Evolutionary conservation across 2,113 vertebrate species (phyloP), one percentile per base, ranked within the genome.

Genomic region (Hippoglossus stenolepis): DNA sequence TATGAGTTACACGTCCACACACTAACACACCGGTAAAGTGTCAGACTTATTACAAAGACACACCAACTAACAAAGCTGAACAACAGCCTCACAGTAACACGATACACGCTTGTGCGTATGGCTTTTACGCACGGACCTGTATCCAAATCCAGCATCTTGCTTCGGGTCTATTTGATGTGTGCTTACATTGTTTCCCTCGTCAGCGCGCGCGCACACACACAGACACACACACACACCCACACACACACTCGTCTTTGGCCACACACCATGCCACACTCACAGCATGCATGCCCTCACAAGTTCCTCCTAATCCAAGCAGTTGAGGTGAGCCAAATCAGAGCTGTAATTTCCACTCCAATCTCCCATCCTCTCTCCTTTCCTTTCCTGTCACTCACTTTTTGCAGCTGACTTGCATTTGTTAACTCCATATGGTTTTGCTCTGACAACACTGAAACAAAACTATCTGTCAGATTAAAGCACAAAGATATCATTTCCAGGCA

Each of bases 241-340:
- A 2, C 24, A 24, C 24, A 81, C 75, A 63, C 51, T 51, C 0
- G 49, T 51, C 71, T 64, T n/a, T 84, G 85, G 78, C 86, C 84
- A 87, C 89, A 87, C 87, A 88, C 84, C 77, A 71, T 65, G 81
- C 35, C 69, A 78, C 66, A 91, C 73, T 85, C 86, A 69, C 66
- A 84, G 83, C 90, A 77, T 90, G 82, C 89, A 72, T 90, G 93
- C 89, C 85, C 79, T 84, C 70, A 87, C 90, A 93, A 82, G 90
- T 89, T 87, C 66, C 72, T 74, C 66, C 68, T 83, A 70, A 74
- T 77, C 85, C 85, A 80, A 85, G 76, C 75, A 75, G 64, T 73
- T 68, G 82, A 77, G 70, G 10, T 59, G 73, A 78, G 64, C 75
- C 66, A 84, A 82, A 87, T 89, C 83, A 87, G 62, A 77, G 78